A percentile compares a stretch with the other conserved stretches of the same genome.
Conservation (phyloP, 2,797 vertebrate species). For the Todus mexicanus region DNA sequence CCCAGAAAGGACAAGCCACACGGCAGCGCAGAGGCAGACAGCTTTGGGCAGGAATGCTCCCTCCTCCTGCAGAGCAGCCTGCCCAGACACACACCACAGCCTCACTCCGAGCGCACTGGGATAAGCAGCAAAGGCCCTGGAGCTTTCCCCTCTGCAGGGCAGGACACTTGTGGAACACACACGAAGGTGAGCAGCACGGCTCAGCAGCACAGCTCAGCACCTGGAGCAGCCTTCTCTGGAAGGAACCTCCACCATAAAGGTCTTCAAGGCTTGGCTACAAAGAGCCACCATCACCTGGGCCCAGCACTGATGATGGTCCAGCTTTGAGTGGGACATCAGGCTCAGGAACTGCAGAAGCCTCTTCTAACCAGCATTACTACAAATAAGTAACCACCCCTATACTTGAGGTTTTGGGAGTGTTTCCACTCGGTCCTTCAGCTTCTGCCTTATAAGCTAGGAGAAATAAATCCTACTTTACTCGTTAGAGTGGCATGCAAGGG, state of each 20-base stretch:
- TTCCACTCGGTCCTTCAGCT: neutral
- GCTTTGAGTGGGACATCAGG: neutral
- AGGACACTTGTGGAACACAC: neutral
- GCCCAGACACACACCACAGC: neutral
- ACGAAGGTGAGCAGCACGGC: neutral
- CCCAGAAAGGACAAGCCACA: neutral
- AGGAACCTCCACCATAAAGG: neutral
- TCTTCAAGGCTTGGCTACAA: neutral
- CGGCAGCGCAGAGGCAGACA: accelerated
- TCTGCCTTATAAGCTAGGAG: neutral
- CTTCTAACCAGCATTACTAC: neutral
- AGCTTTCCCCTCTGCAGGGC: neutral
- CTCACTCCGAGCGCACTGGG: neutral
- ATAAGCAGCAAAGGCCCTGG: neutral
- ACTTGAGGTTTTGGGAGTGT: neutral
- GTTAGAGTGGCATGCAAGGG: neutral
- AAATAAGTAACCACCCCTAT: neutral
- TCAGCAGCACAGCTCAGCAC: neutral
- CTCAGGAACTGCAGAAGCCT: neutral
- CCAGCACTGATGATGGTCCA: neutral
- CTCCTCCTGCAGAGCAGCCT: neutral
- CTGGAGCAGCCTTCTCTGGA: neutral
- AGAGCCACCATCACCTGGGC: neutral
- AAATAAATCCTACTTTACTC: neutral
- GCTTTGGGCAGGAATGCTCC: neutral